These are phyloP conservation scores for Augiades crinisus DNA, from an alignment of 2,888 invertebrate genomes.

Conservation along the genomic window DNA sequence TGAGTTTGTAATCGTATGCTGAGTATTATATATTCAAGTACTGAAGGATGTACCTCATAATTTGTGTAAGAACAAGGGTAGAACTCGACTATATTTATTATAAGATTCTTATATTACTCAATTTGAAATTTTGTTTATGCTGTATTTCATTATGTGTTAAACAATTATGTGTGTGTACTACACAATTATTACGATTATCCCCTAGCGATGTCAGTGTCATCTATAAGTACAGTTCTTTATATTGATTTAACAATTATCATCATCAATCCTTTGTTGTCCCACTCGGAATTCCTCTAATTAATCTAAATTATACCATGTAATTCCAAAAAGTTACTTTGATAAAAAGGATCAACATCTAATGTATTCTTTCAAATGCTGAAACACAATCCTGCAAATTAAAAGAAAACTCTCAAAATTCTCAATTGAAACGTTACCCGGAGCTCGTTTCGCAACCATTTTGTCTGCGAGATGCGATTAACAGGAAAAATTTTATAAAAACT, in stretches of 20 bases:
- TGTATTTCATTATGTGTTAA: too few species aligned
- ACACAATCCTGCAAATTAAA: constrained; percentile 10
- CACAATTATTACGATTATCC: too few species aligned
- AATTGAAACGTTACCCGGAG: constrained; percentile 4
- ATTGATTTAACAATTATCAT: too few species aligned
- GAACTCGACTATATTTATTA: background rate
- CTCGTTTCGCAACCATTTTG: constrained; percentile 20
- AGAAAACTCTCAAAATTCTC: background rate
- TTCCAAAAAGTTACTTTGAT: too few species aligned
- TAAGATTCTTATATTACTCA: background rate
- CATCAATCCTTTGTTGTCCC: too few species aligned
- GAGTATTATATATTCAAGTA: background rate
- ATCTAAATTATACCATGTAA: background rate
- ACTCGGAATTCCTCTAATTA: too few species aligned
- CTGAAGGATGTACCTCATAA: background rate
- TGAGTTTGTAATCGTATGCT: background rate
- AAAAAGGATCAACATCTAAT: background rate
- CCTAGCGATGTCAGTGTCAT: too few species aligned
- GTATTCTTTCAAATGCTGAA: background rate
- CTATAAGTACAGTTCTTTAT: too few species aligned
- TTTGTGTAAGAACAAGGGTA: background rate
- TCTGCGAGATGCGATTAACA: constrained; percentile 24
- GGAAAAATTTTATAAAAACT: constrained; percentile 29
- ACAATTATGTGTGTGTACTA: too few species aligned
- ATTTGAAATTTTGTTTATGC: background rate